Percentiles rank a stretch among this genome's conserved stretches.
Evolutionary conservation across 2,113 vertebrate genomes (phyloP).

Genomic region (Sarotherodon lohbergeri): DNA sequence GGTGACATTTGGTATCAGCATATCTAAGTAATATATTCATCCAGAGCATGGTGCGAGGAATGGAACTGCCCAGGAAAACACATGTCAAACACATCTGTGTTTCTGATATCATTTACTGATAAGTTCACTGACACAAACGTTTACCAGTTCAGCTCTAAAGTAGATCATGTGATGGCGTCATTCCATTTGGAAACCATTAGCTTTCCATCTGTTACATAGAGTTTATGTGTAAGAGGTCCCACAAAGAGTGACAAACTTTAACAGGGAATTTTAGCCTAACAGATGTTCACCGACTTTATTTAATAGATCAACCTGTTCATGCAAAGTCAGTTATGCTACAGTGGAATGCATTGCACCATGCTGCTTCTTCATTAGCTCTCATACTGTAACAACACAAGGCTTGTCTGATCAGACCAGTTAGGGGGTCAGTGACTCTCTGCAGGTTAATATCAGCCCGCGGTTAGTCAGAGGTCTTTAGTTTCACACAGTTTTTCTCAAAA

Average conservation of each 20-base stretch:
- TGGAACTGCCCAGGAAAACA: not conserved
- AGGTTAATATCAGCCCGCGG: slow-evolving; percentile 6
- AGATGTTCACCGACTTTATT: slow-evolving; percentile 30
- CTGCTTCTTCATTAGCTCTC: slow-evolving; percentile 24
- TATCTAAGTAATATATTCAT: slow-evolving; percentile 6
- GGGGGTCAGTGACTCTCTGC: not conserved
- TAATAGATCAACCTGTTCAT: slow-evolving; percentile 39
- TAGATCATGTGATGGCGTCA: not conserved
- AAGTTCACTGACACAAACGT: not conserved
- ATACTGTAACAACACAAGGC: not conserved
- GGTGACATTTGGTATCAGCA: not conserved
- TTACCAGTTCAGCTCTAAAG: not conserved
- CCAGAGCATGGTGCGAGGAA: not conserved
- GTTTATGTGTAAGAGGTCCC: not conserved
- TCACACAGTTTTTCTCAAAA: slow-evolving; percentile 27
- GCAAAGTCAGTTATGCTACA: not conserved
- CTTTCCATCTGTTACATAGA: not conserved
- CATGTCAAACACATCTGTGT: not conserved
- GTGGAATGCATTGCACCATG: slow-evolving; percentile 13
- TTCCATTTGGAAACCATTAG: slow-evolving; percentile 38
- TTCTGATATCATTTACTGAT: not conserved
- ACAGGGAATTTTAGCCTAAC: not conserved
- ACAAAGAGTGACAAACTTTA: not conserved
- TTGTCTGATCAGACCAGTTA: not conserved
- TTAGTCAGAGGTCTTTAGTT: slow-evolving; percentile 54